Evolutionary conservation across 2,797 vertebrate species (phyloP), one percentile per base, ranked within the genome.

Genomic region (Chelon auratus): DNA sequence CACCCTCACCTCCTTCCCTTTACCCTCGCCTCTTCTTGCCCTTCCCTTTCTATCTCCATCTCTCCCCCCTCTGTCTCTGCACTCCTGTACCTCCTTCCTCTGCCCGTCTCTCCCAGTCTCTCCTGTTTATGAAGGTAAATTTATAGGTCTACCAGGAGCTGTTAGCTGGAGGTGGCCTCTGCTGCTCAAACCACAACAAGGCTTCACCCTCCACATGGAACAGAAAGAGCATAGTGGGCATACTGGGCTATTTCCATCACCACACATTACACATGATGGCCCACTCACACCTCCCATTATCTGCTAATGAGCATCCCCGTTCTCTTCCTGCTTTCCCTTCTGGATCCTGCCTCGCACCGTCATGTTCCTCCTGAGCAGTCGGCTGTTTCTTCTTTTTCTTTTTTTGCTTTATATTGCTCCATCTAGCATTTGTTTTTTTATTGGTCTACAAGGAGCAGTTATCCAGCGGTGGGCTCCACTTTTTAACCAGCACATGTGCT

Each of bases 91-190:
- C 82, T 83, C 77, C 84, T 85, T 75, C 85, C 83, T 82, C 80
- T 75, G 55, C 69, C 83, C 67, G 58, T 74, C 74, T 73, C 61
- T 65, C 71, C 75, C 79, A 57, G 84, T 88, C 85, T 81, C 80
- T 83, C 79, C 85, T 95, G 94, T 94, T 95, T 95, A 93, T 93
- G 91, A 93, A 93, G 89, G 90, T 89, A 83, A 88, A 94, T 95
- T 94, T 95, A 94, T 93, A 85, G 89, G 91, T 91, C 94, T 92
- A 90, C 82, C 80, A 91, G 90, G 93, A 89, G 92, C 92, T 82
- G 88, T 94, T 93, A 93, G 90, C 85, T 84, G 72, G 87, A 89
- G 89, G 90, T 93, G 91, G 93, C 90, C 90, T 93, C 90, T 61
- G 55, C 79, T 69, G 85, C 84, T 91, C 88, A 90, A 81, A 89